Percentiles rank a stretch among this genome's conserved stretches.
These are phyloP conservation scores for Nemapogon koenigi DNA, from an alignment of 2,888 invertebrate genomes.

Conservation along the genomic window DNA sequence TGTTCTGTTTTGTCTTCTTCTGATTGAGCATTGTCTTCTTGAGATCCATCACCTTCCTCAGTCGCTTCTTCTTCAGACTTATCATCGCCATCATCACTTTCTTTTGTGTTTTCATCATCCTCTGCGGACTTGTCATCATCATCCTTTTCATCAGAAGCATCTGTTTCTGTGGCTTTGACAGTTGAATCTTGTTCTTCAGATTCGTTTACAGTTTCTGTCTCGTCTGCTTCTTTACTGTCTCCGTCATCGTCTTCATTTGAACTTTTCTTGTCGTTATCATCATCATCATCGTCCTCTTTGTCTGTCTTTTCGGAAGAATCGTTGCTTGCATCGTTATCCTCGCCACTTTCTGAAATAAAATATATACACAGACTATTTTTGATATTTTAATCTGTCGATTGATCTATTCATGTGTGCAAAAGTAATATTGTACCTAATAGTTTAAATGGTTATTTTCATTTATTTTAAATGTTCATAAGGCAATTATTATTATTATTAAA, in stretches of 20 bases:
- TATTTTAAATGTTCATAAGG: no score
- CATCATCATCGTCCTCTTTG: slow-evolving; percentile 22
- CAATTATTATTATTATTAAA: no score
- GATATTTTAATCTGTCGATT: no score
- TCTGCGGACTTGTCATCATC: slow-evolving; percentile 22
- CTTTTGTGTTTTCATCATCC: slow-evolving; percentile 24
- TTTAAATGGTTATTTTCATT: no score
- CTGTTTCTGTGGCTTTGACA: slow-evolving; percentile 22
- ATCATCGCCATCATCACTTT: slow-evolving; percentile 25
- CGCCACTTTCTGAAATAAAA: slow-evolving; percentile 43
- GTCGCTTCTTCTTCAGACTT: slow-evolving; percentile 25
- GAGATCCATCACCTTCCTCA: slow-evolving; percentile 16
- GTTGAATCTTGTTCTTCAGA: slow-evolving; percentile 53
- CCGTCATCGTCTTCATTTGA: slow-evolving; percentile 26
- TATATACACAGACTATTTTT: no score
- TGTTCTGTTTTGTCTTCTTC: slow-evolving; percentile 17
- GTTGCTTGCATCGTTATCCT: slow-evolving; percentile 20
- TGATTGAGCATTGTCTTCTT: slow-evolving; percentile 16
- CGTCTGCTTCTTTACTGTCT: slow-evolving; percentile 21
- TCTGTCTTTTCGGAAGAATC: slow-evolving; percentile 14
- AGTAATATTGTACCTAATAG: no score
- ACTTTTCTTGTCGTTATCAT: slow-evolving; percentile 11
- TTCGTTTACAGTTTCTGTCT: slow-evolving; percentile 14
- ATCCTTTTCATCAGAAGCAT: slow-evolving; percentile 23
- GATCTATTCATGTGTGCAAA: no score